These are phyloP conservation scores for Scalopus aquaticus DNA, from an alignment of 2,113 vertebrate species.

Conservation along the genomic window DNA sequence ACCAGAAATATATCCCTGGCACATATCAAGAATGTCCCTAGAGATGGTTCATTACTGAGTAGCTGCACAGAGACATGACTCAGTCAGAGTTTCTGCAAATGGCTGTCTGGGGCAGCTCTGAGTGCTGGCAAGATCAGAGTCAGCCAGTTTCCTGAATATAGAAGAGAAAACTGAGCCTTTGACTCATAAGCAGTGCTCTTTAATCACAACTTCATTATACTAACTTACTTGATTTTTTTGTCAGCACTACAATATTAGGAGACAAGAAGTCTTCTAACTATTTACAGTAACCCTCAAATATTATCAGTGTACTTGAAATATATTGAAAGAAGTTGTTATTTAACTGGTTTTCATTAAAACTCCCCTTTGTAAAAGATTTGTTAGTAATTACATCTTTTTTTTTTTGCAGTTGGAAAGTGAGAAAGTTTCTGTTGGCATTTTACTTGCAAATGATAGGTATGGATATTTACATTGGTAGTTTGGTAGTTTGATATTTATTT, in stretches of 20 bases:
- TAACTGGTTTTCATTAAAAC: neutral
- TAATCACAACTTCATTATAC: neutral
- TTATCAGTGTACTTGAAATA: neutral
- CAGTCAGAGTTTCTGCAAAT: slow-evolving; percentile 62
- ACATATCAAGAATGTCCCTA: slow-evolving; percentile 56
- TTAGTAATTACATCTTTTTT: neutral
- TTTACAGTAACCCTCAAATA: neutral
- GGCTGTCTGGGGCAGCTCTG: slow-evolving; percentile 23
- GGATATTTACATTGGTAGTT: neutral
- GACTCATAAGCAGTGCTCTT: neutral
- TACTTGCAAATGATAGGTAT: neutral
- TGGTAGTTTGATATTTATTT: neutral
- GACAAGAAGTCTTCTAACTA: neutral
- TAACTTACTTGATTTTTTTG: neutral
- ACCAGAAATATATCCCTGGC: slow-evolving; percentile 49
- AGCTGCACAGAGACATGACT: slow-evolving; percentile 66
- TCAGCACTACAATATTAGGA: neutral
- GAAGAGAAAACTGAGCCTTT: slow-evolving; percentile 21
- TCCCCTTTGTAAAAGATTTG: neutral
- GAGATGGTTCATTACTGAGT: slow-evolving; percentile 63
- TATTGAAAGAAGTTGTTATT: neutral
- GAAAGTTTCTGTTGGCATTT: neutral
- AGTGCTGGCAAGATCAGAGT: neutral
- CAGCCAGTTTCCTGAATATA: neutral
- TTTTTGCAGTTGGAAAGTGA: neutral